Conservation (phyloP, 2,113 vertebrate genomes). For the Hippolais icterina region DNA sequence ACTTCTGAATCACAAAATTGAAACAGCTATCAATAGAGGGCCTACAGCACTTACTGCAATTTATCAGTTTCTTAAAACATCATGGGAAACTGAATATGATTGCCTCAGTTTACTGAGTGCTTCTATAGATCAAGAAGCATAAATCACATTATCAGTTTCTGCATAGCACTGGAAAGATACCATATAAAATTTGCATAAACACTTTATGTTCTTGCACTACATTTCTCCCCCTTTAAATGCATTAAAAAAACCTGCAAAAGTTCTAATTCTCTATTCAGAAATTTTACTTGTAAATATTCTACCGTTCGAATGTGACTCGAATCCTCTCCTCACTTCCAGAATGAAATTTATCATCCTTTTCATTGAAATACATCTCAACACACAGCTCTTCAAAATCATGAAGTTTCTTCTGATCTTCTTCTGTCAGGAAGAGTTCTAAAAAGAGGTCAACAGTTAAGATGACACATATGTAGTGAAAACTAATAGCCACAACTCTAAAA, state of each 20-base stretch:
- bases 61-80: background rate
- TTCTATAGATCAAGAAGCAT: background rate
- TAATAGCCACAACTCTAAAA: background rate
- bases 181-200: background rate
- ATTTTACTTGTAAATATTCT: background rate
- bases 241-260: background rate
- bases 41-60: background rate
- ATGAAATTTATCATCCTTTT: slow-evolving; percentile 96
- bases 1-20: background rate
- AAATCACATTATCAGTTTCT: background rate
- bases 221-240: background rate
- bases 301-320: slow-evolving; percentile 96
- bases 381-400: slow-evolving; percentile 99
- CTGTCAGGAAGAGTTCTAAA: slow-evolving; percentile 93
- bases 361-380: slow-evolving; percentile 98
- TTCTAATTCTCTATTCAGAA: background rate
- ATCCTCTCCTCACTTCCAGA: slow-evolving; percentile 96
- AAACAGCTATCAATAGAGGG: background rate
- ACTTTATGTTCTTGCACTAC: background rate
- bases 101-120: background rate
- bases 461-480: background rate
- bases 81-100: background rate
- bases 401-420: slow-evolving; percentile 99
- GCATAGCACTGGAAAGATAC: background rate
- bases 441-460: background rate